These are phyloP conservation scores for Bubo blakistoni DNA, from an alignment of 2,113 vertebrate genomes.

Conservation along the genomic window DNA sequence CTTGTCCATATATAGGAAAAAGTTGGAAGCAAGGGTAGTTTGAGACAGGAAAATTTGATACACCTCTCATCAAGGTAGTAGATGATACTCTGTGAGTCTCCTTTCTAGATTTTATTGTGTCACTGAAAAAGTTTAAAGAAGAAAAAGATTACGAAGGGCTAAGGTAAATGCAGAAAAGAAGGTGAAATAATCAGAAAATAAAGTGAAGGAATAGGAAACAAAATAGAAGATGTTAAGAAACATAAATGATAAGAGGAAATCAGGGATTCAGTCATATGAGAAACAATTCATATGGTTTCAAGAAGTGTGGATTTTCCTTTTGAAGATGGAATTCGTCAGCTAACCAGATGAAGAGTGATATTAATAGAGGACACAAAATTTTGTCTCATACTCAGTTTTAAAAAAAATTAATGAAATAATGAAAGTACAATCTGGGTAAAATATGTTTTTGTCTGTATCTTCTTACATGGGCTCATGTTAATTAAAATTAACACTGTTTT, in stretches of 20 bases:
- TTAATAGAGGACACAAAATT: not conserved
- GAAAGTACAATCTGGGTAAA: not conserved
- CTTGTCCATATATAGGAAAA: rapidly evolving
- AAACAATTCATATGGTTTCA: conserved; percentile 34
- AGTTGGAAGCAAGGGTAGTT: not conserved
- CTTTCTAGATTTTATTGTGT: not conserved
- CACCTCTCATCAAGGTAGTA: not conserved
- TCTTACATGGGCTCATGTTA: not conserved
- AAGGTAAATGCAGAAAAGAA: not conserved
- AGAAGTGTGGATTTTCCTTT: conserved; percentile 31
- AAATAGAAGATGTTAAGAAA: not conserved
- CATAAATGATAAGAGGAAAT: not conserved
- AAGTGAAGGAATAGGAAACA: not conserved
- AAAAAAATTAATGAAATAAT: not conserved
- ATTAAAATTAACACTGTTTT: not conserved
- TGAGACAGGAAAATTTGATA: not conserved
- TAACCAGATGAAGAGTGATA: conserved; percentile 22
- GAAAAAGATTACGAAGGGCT: not conserved
- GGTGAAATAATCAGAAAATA: not conserved
- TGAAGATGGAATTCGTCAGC: conserved; percentile 30
- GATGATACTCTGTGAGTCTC: not conserved
- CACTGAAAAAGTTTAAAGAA: not conserved
- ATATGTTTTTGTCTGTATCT: not conserved
- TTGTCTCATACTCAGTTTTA: not conserved
- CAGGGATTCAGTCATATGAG: not conserved